A percentile compares a stretch with the other conserved stretches of the same genome.
Evolutionary conservation across 2,113 vertebrate species (phyloP).

Genomic region (Myxocyprinus asiaticus): DNA sequence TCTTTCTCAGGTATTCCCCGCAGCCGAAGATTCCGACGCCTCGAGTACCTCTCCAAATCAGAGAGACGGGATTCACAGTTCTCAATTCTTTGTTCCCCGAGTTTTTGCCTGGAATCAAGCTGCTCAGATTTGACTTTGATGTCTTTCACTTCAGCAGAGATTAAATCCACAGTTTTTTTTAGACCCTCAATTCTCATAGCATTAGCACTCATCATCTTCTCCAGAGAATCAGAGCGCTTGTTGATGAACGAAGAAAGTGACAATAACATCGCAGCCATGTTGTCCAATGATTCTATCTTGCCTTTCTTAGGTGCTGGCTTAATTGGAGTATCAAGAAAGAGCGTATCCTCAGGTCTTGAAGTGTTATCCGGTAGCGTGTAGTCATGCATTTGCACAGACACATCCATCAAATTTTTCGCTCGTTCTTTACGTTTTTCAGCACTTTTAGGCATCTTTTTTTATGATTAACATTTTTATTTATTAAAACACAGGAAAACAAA

Average conservation of each 20-base stretch:
- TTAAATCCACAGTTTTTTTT: no score
- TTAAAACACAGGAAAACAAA: no score
- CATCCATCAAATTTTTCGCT: background rate
- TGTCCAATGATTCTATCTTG: background rate
- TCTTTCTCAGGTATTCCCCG: no score
- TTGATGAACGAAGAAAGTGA: background rate
- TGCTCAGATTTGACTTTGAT: no score
- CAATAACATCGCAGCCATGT: background rate
- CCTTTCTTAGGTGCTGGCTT: background rate
- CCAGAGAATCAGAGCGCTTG: background rate
- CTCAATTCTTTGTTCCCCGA: no score
- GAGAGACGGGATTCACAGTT: no score
- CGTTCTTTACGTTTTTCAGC: background rate
- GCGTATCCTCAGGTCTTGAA: no score
- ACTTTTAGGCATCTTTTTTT: background rate
- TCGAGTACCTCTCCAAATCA: no score
- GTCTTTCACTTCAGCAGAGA: no score
- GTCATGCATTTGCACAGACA: background rate
- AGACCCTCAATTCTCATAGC: background rate
- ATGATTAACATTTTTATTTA: no score
- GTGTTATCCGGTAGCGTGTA: background rate
- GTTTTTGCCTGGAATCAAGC: no score
- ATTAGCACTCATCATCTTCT: background rate
- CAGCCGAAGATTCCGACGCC: no score
- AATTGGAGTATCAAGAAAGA: background rate